phyloP scores from a whole-genome alignment of 2,888 invertebrate species.

The Perizoma flavofasciatum region DNA sequence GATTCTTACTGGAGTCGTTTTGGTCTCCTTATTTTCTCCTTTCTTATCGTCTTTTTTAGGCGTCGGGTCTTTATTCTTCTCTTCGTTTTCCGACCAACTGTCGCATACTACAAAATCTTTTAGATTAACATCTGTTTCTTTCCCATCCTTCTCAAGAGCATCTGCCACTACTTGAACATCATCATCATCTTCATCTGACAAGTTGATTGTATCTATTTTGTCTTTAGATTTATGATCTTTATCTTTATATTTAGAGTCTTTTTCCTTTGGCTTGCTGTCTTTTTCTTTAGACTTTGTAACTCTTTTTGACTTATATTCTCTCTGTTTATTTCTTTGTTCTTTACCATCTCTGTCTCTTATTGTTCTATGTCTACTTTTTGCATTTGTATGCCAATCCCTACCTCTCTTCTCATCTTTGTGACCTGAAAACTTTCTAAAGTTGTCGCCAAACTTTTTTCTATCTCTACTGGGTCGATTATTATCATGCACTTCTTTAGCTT shows the following conservation, averaged over 20 bases:
- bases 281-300: slow-evolving; percentile 46
- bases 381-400: slow-evolving; percentile 33
- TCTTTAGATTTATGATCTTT: slow-evolving; percentile 44
- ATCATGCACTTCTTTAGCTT: slow-evolving; percentile 29
- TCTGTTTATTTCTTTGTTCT: slow-evolving; percentile 27
- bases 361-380: slow-evolving; percentile 3
- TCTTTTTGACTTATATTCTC: slow-evolving; percentile 42
- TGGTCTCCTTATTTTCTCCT: slow-evolving; percentile 10
- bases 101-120: slow-evolving; percentile 76
- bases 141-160: slow-evolving; percentile 40
- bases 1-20: slow-evolving; percentile 27
- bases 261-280: slow-evolving; percentile 33
- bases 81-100: slow-evolving; percentile 79
- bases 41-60: slow-evolving; percentile 55
- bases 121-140: slow-evolving; percentile 69
- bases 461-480: slow-evolving; percentile 46
- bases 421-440: slow-evolving; percentile 26
- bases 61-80: slow-evolving; percentile 58
- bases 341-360: slow-evolving; percentile 25
- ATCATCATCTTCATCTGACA: slow-evolving; percentile 30
- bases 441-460: slow-evolving; percentile 42
- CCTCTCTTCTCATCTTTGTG: slow-evolving; percentile 29
- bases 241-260: slow-evolving; percentile 33
- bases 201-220: slow-evolving; percentile 37
- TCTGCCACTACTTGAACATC: slow-evolving; percentile 31